These are phyloP conservation scores for Orientallactaga sibirica DNA, from an alignment of 2,797 vertebrate genomes.

Conservation along the genomic window DNA sequence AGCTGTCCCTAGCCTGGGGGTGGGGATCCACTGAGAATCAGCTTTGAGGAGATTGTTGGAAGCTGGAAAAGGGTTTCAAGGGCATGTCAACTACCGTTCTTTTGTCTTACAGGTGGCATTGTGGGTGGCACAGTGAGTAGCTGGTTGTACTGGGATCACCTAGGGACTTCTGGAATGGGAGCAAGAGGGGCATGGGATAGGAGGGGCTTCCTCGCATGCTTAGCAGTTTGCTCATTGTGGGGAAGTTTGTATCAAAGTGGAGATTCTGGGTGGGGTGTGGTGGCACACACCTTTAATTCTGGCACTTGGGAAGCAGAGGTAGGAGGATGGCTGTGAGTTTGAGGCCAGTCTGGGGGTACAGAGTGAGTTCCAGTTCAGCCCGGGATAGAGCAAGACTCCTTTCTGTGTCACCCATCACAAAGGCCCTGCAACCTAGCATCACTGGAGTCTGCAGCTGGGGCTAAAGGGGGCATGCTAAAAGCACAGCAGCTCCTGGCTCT, in stretches of 20 bases:
- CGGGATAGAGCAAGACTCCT: too few species aligned
- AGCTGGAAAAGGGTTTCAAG: neutral
- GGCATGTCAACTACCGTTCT: neutral
- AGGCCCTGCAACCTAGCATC: neutral
- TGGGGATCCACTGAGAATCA: neutral
- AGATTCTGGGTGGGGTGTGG: too few species aligned
- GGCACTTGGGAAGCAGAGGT: too few species aligned
- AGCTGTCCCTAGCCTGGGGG: neutral
- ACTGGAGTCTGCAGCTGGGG: neutral
- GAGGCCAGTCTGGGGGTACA: too few species aligned
- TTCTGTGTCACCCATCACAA: neutral
- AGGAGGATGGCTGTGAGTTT: too few species aligned
- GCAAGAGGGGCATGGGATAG: too few species aligned
- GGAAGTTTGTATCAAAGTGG: neutral
- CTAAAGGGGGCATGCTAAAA: neutral
- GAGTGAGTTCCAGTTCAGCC: too few species aligned
- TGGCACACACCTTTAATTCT: too few species aligned
- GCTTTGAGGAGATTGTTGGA: neutral
- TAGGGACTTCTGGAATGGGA: neutral
- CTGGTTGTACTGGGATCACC: neutral
- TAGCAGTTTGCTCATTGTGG: neutral
- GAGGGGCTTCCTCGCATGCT: neutral
- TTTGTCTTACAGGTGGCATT: conserved; percentile 19
- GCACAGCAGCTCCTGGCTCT: neutral
- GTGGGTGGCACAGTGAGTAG: conserved; percentile 71